A percentile compares a stretch with the other conserved stretches of the same genome.
These are phyloP conservation scores for Drosophila orosa DNA, from an alignment of 1,140 invertebrate genomes.

Conservation along the genomic window DNA sequence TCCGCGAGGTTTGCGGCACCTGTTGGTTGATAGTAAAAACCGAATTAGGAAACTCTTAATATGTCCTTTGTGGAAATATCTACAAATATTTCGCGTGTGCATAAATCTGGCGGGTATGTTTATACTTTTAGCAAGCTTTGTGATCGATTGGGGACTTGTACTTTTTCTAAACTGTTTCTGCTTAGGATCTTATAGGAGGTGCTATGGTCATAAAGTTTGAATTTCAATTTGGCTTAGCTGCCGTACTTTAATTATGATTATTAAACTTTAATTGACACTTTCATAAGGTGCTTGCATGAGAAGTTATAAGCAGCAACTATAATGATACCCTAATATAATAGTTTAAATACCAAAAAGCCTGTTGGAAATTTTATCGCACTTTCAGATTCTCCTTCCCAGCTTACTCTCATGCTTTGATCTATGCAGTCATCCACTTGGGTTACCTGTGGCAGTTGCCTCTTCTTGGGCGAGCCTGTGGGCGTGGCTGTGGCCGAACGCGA, in stretches of 20 bases:
- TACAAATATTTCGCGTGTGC: neutral
- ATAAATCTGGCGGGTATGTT: neutral
- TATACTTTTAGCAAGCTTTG: neutral
- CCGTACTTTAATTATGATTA: neutral
- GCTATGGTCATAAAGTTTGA: neutral
- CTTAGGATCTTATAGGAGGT: neutral
- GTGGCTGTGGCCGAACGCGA: constrained; percentile 95
- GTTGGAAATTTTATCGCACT: neutral
- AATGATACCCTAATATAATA: neutral
- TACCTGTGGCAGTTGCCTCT: constrained; percentile 97
- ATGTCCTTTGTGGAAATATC: neutral
- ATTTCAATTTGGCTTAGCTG: neutral
- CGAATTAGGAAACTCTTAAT: neutral
- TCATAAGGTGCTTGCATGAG: neutral
- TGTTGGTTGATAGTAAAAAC: constrained; percentile 4
- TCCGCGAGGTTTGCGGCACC: constrained; percentile 82
- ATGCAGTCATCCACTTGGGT: neutral
- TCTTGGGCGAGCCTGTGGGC: constrained; percentile 97
- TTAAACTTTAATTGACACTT: neutral
- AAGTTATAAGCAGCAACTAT: neutral
- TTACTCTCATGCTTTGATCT: neutral
- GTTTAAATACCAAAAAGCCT: neutral
- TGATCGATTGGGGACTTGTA: neutral
- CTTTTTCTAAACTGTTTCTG: neutral
- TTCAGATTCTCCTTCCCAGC: neutral